A percentile compares a stretch with the other conserved stretches of the same genome.
phyloP scores from a whole-genome alignment of 2,797 vertebrate genomes.

The Mionectes olivaceus region DNA sequence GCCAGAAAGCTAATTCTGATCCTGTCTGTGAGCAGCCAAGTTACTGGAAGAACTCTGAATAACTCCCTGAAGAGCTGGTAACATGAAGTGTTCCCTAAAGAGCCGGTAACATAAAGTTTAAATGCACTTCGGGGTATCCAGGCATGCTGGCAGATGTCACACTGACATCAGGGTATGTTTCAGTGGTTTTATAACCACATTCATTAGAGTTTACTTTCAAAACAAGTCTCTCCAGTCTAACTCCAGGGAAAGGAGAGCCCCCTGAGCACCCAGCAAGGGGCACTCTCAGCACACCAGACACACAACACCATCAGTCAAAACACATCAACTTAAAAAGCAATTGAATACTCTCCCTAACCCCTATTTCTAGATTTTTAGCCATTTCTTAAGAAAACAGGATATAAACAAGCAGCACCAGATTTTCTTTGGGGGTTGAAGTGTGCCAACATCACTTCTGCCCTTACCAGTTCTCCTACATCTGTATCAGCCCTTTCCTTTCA shows the following conservation, averaged over 20 bases:
- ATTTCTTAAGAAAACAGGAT: not conserved
- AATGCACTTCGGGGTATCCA: not conserved
- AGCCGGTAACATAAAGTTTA: not conserved
- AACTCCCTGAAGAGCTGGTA: not conserved
- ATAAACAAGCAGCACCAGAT: not conserved
- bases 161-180: not conserved
- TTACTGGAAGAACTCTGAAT: not conserved
- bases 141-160: not conserved
- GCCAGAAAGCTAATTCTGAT: not conserved
- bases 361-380: not conserved
- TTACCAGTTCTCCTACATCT: not conserved
- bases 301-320: not conserved
- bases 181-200: not conserved
- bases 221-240: not conserved
- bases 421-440: not conserved
- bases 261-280: accelerated
- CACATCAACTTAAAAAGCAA: not conserved
- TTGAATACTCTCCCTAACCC: not conserved
- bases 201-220: not conserved
- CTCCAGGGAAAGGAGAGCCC: not conserved
- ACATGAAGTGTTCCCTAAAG: not conserved
- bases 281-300: not conserved
- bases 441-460: not conserved
- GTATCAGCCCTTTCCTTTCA: not conserved
- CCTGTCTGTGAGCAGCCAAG: not conserved